These are phyloP conservation scores for Melanotus villosus DNA, from an alignment of 2,888 invertebrate genomes.

Conservation along the genomic window DNA sequence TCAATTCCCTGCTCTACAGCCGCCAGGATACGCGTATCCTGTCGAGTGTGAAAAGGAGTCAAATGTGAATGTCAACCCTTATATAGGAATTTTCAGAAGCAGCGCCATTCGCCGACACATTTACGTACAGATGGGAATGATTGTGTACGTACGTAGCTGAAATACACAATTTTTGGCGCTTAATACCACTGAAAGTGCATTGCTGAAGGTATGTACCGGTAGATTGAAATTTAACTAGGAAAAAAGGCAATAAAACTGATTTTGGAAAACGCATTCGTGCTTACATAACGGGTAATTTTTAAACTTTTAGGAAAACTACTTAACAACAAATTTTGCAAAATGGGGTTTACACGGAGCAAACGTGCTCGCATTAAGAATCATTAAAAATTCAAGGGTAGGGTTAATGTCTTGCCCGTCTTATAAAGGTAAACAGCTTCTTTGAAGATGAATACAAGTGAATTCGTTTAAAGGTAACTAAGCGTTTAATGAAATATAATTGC, in stretches of 20 bases:
- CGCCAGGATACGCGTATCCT: constrained; percentile 45
- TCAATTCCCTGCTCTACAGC: constrained; percentile 46
- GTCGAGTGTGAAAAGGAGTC: constrained; percentile 50
- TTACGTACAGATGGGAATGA: constrained; percentile 20
- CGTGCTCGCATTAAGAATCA: constrained; percentile 7
- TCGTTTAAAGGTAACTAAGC: no score
- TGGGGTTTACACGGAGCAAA: not conserved
- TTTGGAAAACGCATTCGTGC: no score
- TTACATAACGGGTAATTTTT: no score
- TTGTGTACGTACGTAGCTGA: not conserved
- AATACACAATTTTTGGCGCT: not conserved
- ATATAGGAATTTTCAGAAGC: constrained; percentile 43
- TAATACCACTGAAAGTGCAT: no score
- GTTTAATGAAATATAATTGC: no score
- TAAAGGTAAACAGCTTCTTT: not conserved
- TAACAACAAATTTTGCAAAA: not conserved
- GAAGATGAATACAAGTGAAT: not conserved
- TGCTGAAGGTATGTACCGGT: no score
- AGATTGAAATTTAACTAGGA: no score
- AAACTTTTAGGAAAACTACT: not conserved
- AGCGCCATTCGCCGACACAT: constrained; percentile 26
- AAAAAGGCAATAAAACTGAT: no score
- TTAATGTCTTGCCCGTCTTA: not conserved
- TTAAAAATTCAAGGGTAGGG: constrained; percentile 20
- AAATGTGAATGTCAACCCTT: constrained; percentile 50